These are phyloP conservation scores for Diadophis punctatus DNA, from an alignment of 2,113 vertebrate species.

Conservation along the genomic window DNA sequence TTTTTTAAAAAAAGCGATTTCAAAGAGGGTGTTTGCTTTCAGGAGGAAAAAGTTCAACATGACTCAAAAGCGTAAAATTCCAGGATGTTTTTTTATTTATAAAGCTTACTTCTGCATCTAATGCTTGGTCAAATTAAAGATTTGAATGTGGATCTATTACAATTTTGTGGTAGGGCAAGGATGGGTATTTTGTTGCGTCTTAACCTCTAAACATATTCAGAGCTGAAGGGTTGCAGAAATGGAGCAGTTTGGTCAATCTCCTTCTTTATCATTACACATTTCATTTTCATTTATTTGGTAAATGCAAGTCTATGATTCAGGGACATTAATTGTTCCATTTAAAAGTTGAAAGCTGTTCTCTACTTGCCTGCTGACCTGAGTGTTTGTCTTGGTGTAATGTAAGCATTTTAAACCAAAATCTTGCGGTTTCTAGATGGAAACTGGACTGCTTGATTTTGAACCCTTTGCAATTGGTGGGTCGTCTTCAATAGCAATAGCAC, in stretches of 20 bases:
- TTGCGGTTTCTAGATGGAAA: neutral
- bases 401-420: neutral
- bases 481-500: too few species aligned
- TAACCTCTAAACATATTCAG: neutral
- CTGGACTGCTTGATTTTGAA: neutral
- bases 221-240: neutral
- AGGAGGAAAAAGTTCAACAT: constrained; percentile 8
- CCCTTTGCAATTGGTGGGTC: neutral
- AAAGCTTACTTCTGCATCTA: constrained; percentile 25
- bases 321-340: neutral
- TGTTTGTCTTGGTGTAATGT: neutral
- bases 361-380: neutral
- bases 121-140: neutral
- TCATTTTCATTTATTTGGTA: neutral
- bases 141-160: constrained; percentile 20
- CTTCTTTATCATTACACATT: neutral
- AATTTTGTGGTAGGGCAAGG: neutral
- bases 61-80: constrained; percentile 42
- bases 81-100: constrained; percentile 44
- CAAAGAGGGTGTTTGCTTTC: constrained; percentile 42
- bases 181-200: neutral
- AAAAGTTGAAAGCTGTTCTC: neutral
- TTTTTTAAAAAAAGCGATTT: constrained; percentile 38
- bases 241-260: neutral
- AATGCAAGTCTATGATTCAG: neutral